A percentile compares a stretch with the other conserved stretches of the same genome.
phyloP scores from a whole-genome alignment of 2,797 vertebrate genomes.

The Glossophaga mutica region DNA sequence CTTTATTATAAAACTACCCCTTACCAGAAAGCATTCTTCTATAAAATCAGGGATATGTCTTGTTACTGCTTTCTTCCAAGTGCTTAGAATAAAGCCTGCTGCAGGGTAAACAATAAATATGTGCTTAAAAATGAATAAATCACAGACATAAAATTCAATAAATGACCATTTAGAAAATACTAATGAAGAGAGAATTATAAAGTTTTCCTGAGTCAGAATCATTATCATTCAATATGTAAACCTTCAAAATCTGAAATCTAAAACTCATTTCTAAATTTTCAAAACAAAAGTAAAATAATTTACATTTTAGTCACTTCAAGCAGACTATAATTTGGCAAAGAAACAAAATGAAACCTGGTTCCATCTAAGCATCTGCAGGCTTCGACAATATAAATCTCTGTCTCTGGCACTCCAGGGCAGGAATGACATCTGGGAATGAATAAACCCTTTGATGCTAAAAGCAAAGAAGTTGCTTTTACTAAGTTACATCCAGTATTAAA shows the following conservation, averaged over 20 bases:
- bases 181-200: neutral
- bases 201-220: neutral
- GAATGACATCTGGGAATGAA: conserved; percentile 51
- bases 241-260: neutral
- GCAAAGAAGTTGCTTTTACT: conserved; percentile 11
- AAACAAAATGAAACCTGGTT: conserved; percentile 58
- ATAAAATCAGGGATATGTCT: neutral
- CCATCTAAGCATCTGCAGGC: neutral
- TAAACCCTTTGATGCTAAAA: conserved; percentile 48
- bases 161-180: conserved; percentile 17
- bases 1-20: neutral
- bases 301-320: neutral
- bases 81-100: neutral
- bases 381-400: conserved; percentile 48
- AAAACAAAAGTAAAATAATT: conserved; percentile 49
- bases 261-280: conserved; percentile 13
- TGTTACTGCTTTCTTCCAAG: neutral
- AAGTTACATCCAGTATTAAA: conserved; percentile 22
- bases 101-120: neutral
- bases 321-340: conserved; percentile 41
- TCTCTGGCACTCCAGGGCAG: neutral
- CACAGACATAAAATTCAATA: neutral
- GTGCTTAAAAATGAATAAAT: conserved; percentile 5
- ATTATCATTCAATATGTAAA: conserved; percentile 19
- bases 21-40: neutral